Percentiles rank a stretch among this genome's conserved stretches.
Evolutionary conservation across 2,113 vertebrate genomes (phyloP).

Genomic region (Actenoides hombroni): DNA sequence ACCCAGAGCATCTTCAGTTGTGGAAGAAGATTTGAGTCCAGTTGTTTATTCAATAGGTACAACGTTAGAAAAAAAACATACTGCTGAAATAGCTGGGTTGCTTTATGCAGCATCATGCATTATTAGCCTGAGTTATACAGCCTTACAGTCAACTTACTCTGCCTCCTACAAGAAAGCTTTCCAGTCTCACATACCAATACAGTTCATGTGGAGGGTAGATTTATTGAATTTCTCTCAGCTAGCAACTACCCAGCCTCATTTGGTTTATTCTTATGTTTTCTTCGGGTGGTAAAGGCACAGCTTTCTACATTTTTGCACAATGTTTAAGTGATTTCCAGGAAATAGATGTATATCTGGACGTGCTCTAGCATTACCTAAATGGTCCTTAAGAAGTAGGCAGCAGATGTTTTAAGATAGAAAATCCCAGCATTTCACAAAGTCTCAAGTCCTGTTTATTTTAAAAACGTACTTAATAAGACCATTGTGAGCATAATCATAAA

Average conservation of each 20-base stretch:
- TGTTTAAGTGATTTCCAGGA: slow-evolving; percentile 24
- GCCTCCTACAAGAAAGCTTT: not conserved
- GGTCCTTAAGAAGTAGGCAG: not conserved
- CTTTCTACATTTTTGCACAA: not conserved
- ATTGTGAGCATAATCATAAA: slow-evolving; percentile 33
- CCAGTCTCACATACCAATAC: not conserved
- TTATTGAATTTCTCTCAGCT: not conserved
- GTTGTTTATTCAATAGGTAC: not conserved
- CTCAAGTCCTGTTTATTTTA: slow-evolving; percentile 27
- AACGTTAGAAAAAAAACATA: not conserved
- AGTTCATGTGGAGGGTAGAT: slow-evolving; percentile 16
- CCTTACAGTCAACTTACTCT: not conserved
- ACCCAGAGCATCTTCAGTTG: not conserved
- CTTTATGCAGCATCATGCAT: not conserved
- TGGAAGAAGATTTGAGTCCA: not conserved
- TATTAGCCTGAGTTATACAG: not conserved
- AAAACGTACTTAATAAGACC: not conserved
- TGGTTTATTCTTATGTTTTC: not conserved
- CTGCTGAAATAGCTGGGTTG: not conserved
- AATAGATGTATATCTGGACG: not conserved
- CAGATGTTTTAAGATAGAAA: slow-evolving; percentile 34
- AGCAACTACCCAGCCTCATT: not conserved
- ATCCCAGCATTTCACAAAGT: slow-evolving; percentile 3
- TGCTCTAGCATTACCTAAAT: not conserved
- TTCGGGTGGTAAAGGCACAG: not conserved